These are phyloP conservation scores for Cercocebus atys DNA, from an alignment of 2,113 vertebrate genomes.

Conservation along the genomic window DNA sequence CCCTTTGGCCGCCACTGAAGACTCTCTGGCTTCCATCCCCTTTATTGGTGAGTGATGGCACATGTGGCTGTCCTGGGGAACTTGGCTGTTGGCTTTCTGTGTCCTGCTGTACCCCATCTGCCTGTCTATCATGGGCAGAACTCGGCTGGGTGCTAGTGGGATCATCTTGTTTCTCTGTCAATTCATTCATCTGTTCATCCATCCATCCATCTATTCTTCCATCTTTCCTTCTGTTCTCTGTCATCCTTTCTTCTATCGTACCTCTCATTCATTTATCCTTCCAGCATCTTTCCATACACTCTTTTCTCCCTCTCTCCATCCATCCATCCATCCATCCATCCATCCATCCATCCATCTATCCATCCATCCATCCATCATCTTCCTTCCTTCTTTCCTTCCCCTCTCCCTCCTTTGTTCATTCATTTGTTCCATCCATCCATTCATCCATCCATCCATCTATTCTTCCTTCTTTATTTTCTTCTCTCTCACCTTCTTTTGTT, in stretches of 20 bases:
- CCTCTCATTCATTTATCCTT: neutral
- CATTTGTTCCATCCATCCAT: neutral
- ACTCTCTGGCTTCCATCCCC: constrained; percentile 96
- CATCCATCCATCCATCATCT: neutral
- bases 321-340: too few relatives aligned
- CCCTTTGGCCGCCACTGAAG: constrained; percentile 89
- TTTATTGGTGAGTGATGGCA: constrained; percentile 92
- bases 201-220: neutral
- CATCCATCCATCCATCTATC: too few relatives aligned
- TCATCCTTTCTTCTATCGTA: neutral
- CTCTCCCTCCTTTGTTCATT: neutral
- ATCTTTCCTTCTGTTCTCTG: neutral
- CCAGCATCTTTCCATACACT: neutral
- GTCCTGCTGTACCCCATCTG: neutral
- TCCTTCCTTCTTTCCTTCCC: neutral
- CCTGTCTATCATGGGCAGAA: neutral
- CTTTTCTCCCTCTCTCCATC: neutral
- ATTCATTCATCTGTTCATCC: neutral
- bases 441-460: neutral
- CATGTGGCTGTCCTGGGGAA: neutral
- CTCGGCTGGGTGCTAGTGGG: neutral
- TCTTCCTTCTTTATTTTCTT: neutral
- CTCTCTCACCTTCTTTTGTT: neutral
- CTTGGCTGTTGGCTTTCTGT: neutral
- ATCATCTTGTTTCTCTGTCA: neutral